Base-by-base conservation (phyloP, 2,888 invertebrate genomes). In the Perizoma affinitatum region DNA sequence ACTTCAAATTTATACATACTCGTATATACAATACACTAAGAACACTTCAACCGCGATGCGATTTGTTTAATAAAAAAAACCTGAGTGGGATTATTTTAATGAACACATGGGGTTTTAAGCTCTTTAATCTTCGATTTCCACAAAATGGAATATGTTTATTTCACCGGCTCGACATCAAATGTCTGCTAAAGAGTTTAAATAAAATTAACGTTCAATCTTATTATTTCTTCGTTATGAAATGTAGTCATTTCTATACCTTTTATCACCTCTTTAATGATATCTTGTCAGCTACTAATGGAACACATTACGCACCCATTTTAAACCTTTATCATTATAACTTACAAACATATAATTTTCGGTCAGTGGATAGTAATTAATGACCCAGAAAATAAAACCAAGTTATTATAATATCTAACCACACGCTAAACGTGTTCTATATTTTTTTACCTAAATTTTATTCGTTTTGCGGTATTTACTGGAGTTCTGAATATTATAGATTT, bases 11-110 rank as follows among this genome's bases (percentile, higher is more conserved):
- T n/a, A n/a, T n/a, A n/a, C n/a, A n/a, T n/a, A n/a, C n/a, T n/a
- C n/a, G n/a, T n/a, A n/a, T n/a, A n/a, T n/a, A n/a, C n/a, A n/a
- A n/a, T n/a, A n/a, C 75, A 76, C 76, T 78, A 78, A 70, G 73
- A 76, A 75, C 71, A 76, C 71, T 74, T 66, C 53, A 67, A 56
- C 64, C 61, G 65, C 60, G 64, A 73, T 66, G 67, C 70, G 75
- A 71, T 57, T 41, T n/a, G n/a, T 58, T 58, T 54, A 46, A 54
- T 50, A 42, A 43, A 22, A 22, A 22, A 22, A 22, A 44, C 47
- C 45, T 41, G 33, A 41, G 33, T n/a, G 36, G 34, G 40, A 40
- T 22, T 7, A 42, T 43, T 52, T 44, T 43, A 58, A 49, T 44
- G 5, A 49, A 38, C 43, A 34, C 43, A 22, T 3, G 22, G 22